Evolutionary conservation across 2,797 vertebrate genomes (phyloP), one percentile per base, ranked within the genome.

Genomic region (Pipistrellus nathusii): DNA sequence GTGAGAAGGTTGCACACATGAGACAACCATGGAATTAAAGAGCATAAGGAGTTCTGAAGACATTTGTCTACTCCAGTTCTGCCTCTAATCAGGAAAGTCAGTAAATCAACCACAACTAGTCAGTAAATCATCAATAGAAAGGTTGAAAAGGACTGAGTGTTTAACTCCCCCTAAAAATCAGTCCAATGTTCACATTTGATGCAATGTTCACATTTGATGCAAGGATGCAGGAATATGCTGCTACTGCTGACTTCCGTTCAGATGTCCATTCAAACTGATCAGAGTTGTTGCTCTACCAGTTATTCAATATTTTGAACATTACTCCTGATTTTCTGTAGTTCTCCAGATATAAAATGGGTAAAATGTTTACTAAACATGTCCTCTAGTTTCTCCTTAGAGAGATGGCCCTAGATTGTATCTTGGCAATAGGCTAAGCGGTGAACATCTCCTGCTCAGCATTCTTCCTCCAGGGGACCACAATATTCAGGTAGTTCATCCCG

Each of bases 21-120:
- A 78, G 18, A 53, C 55, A 20, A 92, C 11, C 73, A 85, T n/a
- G 32, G 10, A 84, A 78, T 78, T 85, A 83, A 93, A 96, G 62
- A 90, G 55, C 32, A 44, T 21, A 78, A 78, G 71, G 57, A 53
- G 13, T 69, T 85, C 44, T 80, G 14, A 68, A 78, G 78, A 90
- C 0, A 55, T n/a, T n/a, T 92, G 44, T 53, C 53, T 73, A 18
- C 15, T 94, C 27, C 25, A 85, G 17, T 66, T 12, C 66, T 78
- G 32, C 17, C 14, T 81, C 64, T 20, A 41, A 53, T 44, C 59
- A 83, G 11, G 9, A 75, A 73, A 83, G n/a, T 68, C 82, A 76
- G 38, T 21, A 86, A 84, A 57, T 10, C 30, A 81, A 44, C 11
- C 53, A 85, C 44, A 59, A 44, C 38, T 57, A 86, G 51, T 35